phyloP scores from a whole-genome alignment of 2,113 vertebrate genomes.

The Numida meleagris region DNA sequence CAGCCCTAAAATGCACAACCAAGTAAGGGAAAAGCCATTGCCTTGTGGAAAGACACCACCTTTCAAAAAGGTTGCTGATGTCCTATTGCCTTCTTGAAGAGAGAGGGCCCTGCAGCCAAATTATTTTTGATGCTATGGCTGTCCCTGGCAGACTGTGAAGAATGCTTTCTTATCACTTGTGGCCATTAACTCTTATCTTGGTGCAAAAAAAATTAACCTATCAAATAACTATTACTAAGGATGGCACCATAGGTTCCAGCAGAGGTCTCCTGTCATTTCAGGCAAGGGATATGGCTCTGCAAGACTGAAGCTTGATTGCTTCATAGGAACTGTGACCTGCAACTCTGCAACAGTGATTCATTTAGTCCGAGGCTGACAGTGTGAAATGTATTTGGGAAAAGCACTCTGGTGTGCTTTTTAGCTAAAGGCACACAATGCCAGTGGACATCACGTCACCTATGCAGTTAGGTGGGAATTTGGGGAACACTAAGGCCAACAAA shows the following conservation, averaged over 20 bases:
- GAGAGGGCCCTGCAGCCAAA: neutral
- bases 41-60: neutral
- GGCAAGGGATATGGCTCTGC: neutral
- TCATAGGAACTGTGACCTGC: neutral
- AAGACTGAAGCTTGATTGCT: neutral
- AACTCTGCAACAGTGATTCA: neutral
- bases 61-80: neutral
- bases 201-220: neutral
- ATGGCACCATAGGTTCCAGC: neutral
- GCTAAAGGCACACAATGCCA: neutral
- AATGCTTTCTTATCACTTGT: neutral
- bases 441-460: fast-evolving
- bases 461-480: neutral
- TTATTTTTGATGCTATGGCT: neutral
- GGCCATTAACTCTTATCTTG: neutral
- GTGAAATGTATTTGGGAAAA: neutral
- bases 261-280: neutral
- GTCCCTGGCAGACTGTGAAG: neutral
- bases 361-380: neutral
- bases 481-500: neutral
- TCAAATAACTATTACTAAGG: neutral
- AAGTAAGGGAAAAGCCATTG: neutral
- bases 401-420: neutral
- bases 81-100: neutral
- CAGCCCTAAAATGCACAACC: neutral